phyloP scores from a whole-genome alignment of 2,888 invertebrate genomes.

The Masnerella sp. region DNA sequence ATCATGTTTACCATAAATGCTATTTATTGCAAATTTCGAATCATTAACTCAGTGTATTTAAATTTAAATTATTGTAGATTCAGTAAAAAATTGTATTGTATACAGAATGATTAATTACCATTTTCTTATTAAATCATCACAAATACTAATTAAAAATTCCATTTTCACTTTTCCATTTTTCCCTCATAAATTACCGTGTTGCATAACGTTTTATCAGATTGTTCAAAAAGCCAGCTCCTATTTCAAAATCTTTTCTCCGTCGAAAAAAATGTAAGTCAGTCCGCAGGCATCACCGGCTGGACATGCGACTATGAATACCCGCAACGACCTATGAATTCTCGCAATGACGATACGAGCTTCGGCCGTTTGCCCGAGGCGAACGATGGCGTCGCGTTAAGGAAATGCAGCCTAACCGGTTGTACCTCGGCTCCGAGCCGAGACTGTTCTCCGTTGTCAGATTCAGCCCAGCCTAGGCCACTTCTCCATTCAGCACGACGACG shows the following conservation, averaged over 20 bases:
- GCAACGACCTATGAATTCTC: conserved; percentile 46
- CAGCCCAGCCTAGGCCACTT: conserved; percentile 50
- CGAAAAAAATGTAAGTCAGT: conserved; percentile 20
- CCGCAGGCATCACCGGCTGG: conserved; percentile 11
- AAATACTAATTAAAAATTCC: too few species aligned
- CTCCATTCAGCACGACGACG: conserved; percentile 47
- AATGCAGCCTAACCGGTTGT: conserved; percentile 76
- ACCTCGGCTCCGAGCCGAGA: conserved; percentile 65
- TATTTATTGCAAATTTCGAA: too few species aligned
- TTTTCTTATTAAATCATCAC: too few species aligned
- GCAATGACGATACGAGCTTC: conserved; percentile 53
- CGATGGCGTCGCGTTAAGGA: conserved; percentile 69
- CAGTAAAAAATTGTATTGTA: too few species aligned
- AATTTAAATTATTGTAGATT: too few species aligned
- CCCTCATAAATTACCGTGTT: neutral
- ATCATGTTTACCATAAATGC: too few species aligned
- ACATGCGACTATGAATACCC: conserved; percentile 42
- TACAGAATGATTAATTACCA: too few species aligned
- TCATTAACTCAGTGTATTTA: too few species aligned
- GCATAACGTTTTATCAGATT: conserved; percentile 9
- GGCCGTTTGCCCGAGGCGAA: conserved; percentile 63
- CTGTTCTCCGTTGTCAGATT: conserved; percentile 59
- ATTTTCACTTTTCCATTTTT: conserved; percentile 1
- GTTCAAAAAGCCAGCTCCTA: neutral
- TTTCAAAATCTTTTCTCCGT: neutral